Conservation (phyloP, 2,888 invertebrate species). For the Xestia ashworthii region DNA sequence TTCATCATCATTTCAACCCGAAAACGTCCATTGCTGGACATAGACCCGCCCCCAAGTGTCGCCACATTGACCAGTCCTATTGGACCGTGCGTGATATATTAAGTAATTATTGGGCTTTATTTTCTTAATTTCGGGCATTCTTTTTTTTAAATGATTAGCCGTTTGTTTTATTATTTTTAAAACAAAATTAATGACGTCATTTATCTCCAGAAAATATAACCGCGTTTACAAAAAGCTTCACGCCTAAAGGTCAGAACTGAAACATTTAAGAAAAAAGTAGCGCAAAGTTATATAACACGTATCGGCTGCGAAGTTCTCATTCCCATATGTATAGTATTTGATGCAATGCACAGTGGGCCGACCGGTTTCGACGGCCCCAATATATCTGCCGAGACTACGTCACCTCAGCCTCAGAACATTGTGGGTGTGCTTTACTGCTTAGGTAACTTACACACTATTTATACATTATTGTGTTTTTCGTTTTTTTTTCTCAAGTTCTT, state of each 20-base stretch:
- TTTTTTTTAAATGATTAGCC: neutral
- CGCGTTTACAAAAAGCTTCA: neutral
- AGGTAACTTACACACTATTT: constrained; percentile 51
- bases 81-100: too few species aligned
- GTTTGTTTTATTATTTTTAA: neutral
- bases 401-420: constrained; percentile 69
- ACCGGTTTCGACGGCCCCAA: constrained; percentile 84
- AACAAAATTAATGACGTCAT: neutral
- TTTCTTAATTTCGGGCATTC: neutral
- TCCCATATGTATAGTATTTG: constrained; percentile 81
- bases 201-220: neutral
- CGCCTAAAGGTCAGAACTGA: constrained; percentile 38
- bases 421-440: constrained; percentile 72
- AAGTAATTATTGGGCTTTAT: neutral
- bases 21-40: too few species aligned
- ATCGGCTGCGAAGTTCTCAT: constrained; percentile 69
- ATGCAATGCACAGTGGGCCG: constrained; percentile 82
- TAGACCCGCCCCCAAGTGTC: too few species aligned
- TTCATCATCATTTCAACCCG: too few species aligned
- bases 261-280: constrained; percentile 41
- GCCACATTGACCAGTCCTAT: too few species aligned
- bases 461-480: constrained; percentile 34
- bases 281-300: constrained; percentile 75
- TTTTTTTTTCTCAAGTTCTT: constrained; percentile 43
- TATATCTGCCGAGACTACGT: constrained; percentile 76